These are phyloP conservation scores for Tachuris rubrigastra DNA, from an alignment of 2,113 vertebrate species.

Conservation along the genomic window DNA sequence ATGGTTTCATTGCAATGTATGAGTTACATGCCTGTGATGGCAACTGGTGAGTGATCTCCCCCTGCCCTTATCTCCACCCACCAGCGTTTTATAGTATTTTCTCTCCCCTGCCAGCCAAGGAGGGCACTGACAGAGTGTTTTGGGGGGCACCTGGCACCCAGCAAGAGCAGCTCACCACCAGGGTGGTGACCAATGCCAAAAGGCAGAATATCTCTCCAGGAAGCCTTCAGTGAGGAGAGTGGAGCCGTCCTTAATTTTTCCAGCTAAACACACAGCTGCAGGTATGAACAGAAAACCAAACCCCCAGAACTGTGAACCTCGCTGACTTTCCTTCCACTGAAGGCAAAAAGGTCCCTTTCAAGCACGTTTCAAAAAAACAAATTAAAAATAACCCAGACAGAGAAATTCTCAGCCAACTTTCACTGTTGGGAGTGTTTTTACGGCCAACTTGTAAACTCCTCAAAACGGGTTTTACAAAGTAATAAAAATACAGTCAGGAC, in stretches of 20 bases:
- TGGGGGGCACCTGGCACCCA: not conserved
- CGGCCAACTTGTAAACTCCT: not conserved
- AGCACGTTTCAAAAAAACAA: not conserved
- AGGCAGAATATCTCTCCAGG: not conserved
- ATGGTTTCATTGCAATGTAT: not conserved
- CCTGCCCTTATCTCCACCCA: not conserved
- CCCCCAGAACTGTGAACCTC: not conserved
- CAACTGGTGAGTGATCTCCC: not conserved
- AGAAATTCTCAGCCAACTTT: not conserved
- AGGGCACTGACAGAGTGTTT: not conserved
- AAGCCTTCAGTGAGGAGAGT: not conserved
- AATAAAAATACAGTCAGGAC: not conserved
- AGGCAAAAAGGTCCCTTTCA: not conserved
- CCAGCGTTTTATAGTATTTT: not conserved
- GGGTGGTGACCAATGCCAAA: rapidly evolving
- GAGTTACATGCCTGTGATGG: not conserved
- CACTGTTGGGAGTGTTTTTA: not conserved
- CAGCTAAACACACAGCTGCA: not conserved
- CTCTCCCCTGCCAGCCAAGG: not conserved
- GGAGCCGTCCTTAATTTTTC: not conserved
- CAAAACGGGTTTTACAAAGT: not conserved
- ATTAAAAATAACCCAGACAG: not conserved
- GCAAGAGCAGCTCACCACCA: not conserved
- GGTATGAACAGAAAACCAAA: not conserved
- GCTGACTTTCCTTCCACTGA: not conserved